A percentile compares a stretch with the other conserved stretches of the same genome.
phyloP scores from a whole-genome alignment of 2,888 invertebrate species.

The Agrotis clavis region DNA sequence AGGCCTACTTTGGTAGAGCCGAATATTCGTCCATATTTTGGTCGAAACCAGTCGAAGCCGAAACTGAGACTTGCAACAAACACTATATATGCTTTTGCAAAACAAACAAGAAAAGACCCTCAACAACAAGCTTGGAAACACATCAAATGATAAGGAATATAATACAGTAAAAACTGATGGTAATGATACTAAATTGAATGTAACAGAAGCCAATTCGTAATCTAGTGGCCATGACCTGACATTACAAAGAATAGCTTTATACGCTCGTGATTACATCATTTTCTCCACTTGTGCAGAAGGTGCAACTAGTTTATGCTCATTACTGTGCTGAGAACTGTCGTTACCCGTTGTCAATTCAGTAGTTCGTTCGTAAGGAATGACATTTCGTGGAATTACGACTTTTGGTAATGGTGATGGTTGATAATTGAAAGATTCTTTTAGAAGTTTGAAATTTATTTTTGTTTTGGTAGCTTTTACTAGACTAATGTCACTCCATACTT shows the following conservation, averaged over 20 bases:
- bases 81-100: conserved; percentile 1
- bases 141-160: conserved; percentile 60
- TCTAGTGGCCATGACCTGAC: conserved; percentile 66
- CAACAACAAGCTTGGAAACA: conserved; percentile 40
- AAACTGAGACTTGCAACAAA: too few relatives aligned
- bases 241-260: conserved; percentile 55
- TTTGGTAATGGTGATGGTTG: background rate
- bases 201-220: conserved; percentile 66
- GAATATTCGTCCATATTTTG: too few relatives aligned
- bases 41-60: too few relatives aligned
- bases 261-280: conserved; percentile 50
- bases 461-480: background rate
- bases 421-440: background rate
- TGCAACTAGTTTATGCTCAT: conserved; percentile 42
- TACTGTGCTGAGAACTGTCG: conserved; percentile 41
- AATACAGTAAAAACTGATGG: conserved; percentile 63
- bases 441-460: background rate
- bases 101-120: conserved; percentile 21
- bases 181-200: conserved; percentile 73
- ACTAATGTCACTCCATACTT: background rate
- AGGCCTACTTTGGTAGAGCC: too few relatives aligned
- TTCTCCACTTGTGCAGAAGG: conserved; percentile 41
- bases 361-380: conserved; percentile 18
- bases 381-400: conserved; percentile 12
- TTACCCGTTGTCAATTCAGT: conserved; percentile 25